These are phyloP conservation scores for Hippocampus mohnikei DNA, from an alignment of 2,113 vertebrate genomes.

Conservation along the genomic window DNA sequence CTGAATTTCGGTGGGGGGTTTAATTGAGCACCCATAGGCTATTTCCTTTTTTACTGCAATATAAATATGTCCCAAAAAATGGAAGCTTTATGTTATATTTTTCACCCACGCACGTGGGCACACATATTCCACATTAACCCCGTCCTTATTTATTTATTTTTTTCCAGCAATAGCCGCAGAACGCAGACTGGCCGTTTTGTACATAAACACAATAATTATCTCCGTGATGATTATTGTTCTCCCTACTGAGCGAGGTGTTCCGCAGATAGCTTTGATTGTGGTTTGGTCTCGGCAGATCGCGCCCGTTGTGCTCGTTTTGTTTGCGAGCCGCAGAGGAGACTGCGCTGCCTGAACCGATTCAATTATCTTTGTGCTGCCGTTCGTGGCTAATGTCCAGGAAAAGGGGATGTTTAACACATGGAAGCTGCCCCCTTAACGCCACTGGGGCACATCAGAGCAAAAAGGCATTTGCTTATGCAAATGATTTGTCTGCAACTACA, in stretches of 20 bases:
- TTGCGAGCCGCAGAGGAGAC: constrained; percentile 35
- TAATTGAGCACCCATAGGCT: too few species aligned
- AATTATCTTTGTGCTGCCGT: constrained; percentile 47
- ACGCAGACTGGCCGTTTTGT: constrained; percentile 4
- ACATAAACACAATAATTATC: constrained; percentile 51
- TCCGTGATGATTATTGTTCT: constrained; percentile 13
- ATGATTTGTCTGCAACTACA: not conserved
- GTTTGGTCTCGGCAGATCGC: constrained; percentile 22
- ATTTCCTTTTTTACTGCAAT: too few species aligned
- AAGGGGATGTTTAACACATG: constrained; percentile 43
- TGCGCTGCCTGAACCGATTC: constrained; percentile 44
- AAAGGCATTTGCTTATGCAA: not conserved
- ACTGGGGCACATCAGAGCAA: constrained; percentile 19
- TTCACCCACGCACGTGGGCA: too few species aligned
- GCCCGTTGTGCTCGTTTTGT: constrained; percentile 31
- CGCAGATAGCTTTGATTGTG: constrained; percentile 32
- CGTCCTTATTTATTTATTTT: too few species aligned
- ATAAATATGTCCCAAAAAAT: too few species aligned
- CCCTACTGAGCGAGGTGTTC: constrained; percentile 18
- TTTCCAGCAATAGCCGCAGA: constrained; percentile 15
- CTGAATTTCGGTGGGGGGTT: too few species aligned
- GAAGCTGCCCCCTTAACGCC: constrained; percentile 12
- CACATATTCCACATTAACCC: too few species aligned
- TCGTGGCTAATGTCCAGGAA: constrained; percentile 50
- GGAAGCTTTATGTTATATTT: too few species aligned